Base-by-base conservation (phyloP, 2,888 invertebrate genomes). In the Eulithis testata region DNA sequence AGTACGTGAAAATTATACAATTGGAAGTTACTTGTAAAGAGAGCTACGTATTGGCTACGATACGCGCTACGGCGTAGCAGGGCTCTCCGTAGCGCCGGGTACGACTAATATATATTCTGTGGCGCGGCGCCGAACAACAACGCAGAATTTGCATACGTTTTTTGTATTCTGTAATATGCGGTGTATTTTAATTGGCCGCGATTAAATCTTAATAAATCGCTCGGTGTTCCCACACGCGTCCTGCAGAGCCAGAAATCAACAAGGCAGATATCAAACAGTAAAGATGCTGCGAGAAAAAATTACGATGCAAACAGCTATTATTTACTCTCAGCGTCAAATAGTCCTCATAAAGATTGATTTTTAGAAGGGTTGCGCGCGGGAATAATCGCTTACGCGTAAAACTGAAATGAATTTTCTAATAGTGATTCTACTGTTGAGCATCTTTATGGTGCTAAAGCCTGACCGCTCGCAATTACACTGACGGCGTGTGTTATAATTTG, bases 181-280 rank as follows among this genome's bases (percentile, higher is more conserved):
- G 81, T 84, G 87, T 89, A 87, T 90, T 91, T 90, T 90, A 90
- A 90, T 91, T 90, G 88, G 85, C 74, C 74, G 76, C 84, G 90
- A 91, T 92, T 91, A 91, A 91, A 91, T 91, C 88, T 90, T 90
- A 90, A 91, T 91, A 89, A 89, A 89, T 89, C 88, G 90, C 85
- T 74, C 84, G 81, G 85, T 85, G 84, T 90, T 90, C 86, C 87
- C 86, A 87, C 88, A 87, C 85, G 88, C 87, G 87, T 63, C 60
- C 56, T 49, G 43, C 14, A 60, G 51, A 63, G 12, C 43, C 49
- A 59, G 55, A 60, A 49, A 63, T 44, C 55, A 66, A 21, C 63
- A 53, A 49, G 40, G n/a, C 7, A 60, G 27, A 49, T 52, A 31
- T 14, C 36, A 53, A n/a, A 36, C 61, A 66, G 61, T 54, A 62